Conservation (phyloP, 2,888 invertebrate genomes). For the Erebia aethiops region DNA sequence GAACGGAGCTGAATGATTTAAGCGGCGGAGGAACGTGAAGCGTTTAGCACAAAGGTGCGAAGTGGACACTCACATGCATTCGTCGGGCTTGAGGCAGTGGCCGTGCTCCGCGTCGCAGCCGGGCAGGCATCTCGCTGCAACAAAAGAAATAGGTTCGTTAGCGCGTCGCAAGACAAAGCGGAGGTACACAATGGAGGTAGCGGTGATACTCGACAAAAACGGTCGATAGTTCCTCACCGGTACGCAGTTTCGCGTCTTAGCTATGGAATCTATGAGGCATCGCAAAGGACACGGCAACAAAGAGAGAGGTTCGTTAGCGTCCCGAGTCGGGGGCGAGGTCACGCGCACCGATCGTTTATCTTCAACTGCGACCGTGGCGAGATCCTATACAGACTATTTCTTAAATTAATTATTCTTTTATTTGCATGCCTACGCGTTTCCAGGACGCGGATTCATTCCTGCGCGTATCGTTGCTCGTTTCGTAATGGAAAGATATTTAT, state of each 20-base stretch:
- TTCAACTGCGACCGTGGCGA: constrained; percentile 50
- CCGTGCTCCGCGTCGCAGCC: constrained; percentile 97
- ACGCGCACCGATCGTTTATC: constrained; percentile 66
- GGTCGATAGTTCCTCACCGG: constrained; percentile 42
- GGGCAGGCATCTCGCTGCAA: constrained; percentile 93
- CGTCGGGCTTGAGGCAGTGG: constrained; percentile 95
- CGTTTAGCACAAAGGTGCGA: constrained; percentile 76
- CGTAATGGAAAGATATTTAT: constrained; percentile 36
- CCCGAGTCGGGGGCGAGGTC: constrained; percentile 73
- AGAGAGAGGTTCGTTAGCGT: constrained; percentile 75
- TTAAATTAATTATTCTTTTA: constrained; percentile 41
- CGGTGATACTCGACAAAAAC: constrained; percentile 58
- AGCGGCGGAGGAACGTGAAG: constrained; percentile 59
- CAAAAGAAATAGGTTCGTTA: constrained; percentile 82
- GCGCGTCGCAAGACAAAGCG: constrained; percentile 60
- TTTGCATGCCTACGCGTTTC: constrained; percentile 25
- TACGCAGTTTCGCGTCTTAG: constrained; percentile 49
- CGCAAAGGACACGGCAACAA: constrained; percentile 67
- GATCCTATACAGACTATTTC: constrained; percentile 52
- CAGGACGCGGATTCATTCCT: constrained; percentile 35
- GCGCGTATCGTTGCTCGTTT: constrained; percentile 33
- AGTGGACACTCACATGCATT: constrained; percentile 96
- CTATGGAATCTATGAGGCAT: constrained; percentile 56
- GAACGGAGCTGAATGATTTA: constrained; percentile 70
- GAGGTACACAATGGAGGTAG: constrained; percentile 47